Evolutionary conservation across 2,113 vertebrate species (phyloP).

Genomic region (Pseudorectes ferrugineus): DNA sequence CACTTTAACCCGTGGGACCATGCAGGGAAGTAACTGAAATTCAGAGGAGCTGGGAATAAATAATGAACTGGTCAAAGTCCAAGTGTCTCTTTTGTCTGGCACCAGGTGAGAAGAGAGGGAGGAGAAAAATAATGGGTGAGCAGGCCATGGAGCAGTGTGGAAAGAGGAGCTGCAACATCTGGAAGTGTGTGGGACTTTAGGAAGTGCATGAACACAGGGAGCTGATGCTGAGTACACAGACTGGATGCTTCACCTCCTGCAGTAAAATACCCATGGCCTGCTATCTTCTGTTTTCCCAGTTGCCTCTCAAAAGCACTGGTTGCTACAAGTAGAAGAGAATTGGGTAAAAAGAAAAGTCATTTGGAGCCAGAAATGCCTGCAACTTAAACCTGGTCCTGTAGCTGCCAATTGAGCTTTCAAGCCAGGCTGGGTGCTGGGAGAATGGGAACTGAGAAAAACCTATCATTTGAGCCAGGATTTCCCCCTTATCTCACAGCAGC

Average conservation of each 20-base stretch:
- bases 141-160: neutral
- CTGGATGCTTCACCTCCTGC: neutral
- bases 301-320: neutral
- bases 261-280: neutral
- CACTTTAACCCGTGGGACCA: neutral
- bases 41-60: neutral
- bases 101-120: neutral
- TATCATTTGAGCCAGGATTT: neutral
- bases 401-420: neutral
- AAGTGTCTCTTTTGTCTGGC: neutral
- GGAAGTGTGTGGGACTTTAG: accelerated
- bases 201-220: neutral
- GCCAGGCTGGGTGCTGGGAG: neutral
- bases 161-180: neutral
- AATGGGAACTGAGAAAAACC: neutral
- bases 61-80: neutral
- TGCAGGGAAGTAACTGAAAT: neutral
- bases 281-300: neutral
- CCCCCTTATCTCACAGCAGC: neutral
- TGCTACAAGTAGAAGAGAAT: neutral
- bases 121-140: neutral
- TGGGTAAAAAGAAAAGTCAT: neutral
- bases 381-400: neutral
- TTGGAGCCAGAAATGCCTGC: neutral
- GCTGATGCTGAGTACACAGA: accelerated